Conservation (phyloP, 1,140 invertebrate species). For the Mamestra configurata region DNA sequence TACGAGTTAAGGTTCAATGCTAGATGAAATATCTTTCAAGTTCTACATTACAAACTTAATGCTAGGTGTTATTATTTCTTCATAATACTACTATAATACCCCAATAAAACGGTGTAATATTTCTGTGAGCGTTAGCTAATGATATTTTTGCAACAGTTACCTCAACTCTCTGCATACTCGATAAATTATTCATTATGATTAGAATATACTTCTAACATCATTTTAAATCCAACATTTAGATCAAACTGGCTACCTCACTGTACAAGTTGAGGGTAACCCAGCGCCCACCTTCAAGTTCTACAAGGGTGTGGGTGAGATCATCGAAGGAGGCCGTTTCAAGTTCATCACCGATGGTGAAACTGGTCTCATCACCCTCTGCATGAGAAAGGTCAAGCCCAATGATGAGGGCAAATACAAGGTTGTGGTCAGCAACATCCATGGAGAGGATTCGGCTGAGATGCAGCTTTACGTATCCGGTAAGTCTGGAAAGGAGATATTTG, state of each 20-base stretch:
- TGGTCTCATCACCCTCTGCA: conserved; percentile 97
- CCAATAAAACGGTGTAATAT: too few species aligned
- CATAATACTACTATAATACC: too few species aligned
- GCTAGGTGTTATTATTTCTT: too few species aligned
- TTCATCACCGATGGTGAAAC: conserved; percentile 96
- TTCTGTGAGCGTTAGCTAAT: too few species aligned
- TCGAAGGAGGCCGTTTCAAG: conserved; percentile 97
- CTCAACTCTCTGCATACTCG: too few species aligned
- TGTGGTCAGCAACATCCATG: conserved; percentile 96
- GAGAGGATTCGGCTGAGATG: conserved; percentile 98
- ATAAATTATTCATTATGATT: not conserved
- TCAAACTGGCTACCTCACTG: conserved; percentile 95
- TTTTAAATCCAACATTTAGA: conserved; percentile 88
- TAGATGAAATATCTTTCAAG: too few species aligned
- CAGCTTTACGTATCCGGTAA: conserved; percentile 98
- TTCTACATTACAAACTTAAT: too few species aligned
- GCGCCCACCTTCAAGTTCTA: conserved; percentile 98
- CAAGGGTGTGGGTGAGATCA: conserved; percentile 96
- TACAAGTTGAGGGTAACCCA: conserved; percentile 97
- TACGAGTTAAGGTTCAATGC: too few species aligned
- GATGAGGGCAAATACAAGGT: conserved; percentile 99
- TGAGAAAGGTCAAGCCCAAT: conserved; percentile 98
- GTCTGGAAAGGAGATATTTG: conserved; percentile 43
- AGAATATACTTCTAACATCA: conserved; percentile 3
- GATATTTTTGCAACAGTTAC: not conserved